Percentiles rank a stretch among this genome's conserved stretches.
Conservation (phyloP, 2,113 vertebrate genomes). For the Gopherus flavomarginatus region DNA sequence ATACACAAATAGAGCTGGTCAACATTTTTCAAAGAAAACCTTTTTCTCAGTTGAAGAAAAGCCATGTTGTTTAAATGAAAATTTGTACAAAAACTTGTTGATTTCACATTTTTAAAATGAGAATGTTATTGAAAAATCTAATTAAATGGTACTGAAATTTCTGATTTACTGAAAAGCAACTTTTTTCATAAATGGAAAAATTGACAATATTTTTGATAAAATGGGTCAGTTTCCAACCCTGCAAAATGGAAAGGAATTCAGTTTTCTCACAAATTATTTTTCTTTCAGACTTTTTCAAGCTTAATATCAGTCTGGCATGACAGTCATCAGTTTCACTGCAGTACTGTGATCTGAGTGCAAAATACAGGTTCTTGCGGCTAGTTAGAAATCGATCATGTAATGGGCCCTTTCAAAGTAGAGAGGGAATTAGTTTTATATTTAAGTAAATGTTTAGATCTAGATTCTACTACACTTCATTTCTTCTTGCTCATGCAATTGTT, state of each 20-base stretch:
- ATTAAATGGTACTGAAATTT: no score
- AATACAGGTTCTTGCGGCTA: not conserved
- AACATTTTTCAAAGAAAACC: no score
- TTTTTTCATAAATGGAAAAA: no score
- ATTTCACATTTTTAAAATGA: no score
- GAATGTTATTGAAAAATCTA: no score
- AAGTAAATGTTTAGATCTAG: not conserved
- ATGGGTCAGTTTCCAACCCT: not conserved
- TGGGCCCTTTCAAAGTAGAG: not conserved
- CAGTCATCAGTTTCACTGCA: not conserved
- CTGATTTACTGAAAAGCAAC: no score
- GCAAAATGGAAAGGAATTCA: not conserved
- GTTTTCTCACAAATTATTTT: not conserved
- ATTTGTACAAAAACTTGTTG: no score
- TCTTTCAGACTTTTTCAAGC: not conserved
- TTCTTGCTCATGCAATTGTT: not conserved
- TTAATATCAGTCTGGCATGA: not conserved
- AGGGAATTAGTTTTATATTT: not conserved
- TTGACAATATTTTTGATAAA: not conserved
- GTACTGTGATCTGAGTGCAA: not conserved
- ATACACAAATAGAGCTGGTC: no score
- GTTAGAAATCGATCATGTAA: not conserved
- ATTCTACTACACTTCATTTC: not conserved
- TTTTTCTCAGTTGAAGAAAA: no score
- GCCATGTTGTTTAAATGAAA: no score